Evolutionary conservation across 2,113 vertebrate genomes (phyloP), one percentile per base, ranked within the genome.

Genomic region (Lipotes vexillifer): DNA sequence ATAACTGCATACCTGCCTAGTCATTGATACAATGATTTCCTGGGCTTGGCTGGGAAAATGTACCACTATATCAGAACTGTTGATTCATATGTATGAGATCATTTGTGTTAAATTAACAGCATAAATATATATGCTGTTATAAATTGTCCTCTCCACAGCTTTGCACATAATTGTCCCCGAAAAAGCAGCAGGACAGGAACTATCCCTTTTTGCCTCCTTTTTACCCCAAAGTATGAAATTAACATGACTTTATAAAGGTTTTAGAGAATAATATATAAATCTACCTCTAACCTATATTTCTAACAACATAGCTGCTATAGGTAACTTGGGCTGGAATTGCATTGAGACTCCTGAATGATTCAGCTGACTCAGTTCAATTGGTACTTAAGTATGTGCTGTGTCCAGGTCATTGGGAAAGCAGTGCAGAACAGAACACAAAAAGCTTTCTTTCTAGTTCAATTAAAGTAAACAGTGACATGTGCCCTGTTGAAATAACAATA

Each of bases 401-500:
- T 10, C 36, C 57, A 93, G 29, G 68, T 94, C 90, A 93, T 41
- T 92, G 89, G 44, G 68, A 96, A 96, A 86, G 41, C 63, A 77
- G 18, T 13, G 38, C 11, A 46, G 23, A 93, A 93, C 15, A 80
- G 80, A 90, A 83, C 29, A 88, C 29, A 83, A 93, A 95, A 92
- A 49, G 38, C 11, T 65, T 96, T 96, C 63, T 90, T 80, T 94
- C 69, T 88, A 74, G 57, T 94, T 52, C 33, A 95, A 87, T 88
- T 83, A 92, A 85, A 90, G 83, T 89, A 96, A 94, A 96, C 49
- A 92, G 52, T 93, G 46, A 55, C 14, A 93, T 61, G 61, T 27
- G 14, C 15, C 55, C 52, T 78, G 12, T 27, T 90, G 77, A 93
- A 91, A 72, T 44, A 71, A 90, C 33, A 88, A 84, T 27, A 68